Evolutionary conservation across 2,113 vertebrate species (phyloP).

Genomic region (Edolisoma coerulescens): DNA sequence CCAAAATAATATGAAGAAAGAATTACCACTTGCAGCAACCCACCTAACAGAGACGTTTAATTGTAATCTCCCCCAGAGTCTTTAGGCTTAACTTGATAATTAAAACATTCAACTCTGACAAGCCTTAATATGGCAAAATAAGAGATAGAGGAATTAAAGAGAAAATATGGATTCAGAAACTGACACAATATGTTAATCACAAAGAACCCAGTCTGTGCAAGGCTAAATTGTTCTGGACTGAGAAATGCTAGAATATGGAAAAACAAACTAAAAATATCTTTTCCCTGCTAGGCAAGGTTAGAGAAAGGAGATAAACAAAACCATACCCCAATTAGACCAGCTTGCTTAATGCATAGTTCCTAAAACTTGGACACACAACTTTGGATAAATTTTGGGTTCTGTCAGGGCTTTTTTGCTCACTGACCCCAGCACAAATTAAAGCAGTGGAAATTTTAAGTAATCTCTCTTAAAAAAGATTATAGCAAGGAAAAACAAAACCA

Average conservation of each 20-base stretch:
- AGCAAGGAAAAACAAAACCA: neutral
- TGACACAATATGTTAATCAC: neutral
- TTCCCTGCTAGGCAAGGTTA: conserved; percentile 1
- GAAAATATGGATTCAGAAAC: conserved; percentile 25
- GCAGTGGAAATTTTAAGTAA: neutral
- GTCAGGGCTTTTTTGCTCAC: neutral
- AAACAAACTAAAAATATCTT: conserved; percentile 37
- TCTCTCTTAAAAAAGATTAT: neutral
- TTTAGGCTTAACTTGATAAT: neutral
- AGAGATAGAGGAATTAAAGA: conserved; percentile 29
- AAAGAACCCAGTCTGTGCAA: neutral
- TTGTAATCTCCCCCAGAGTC: neutral
- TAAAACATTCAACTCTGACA: neutral
- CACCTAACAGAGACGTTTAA: neutral
- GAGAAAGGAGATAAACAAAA: neutral
- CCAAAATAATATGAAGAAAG: neutral
- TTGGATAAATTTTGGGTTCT: neutral
- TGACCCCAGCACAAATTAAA: neutral
- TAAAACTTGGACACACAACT: neutral
- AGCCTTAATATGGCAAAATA: conserved; percentile 42
- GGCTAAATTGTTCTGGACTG: conserved; percentile 23
- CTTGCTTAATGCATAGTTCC: neutral
- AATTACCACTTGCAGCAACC: neutral
- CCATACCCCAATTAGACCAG: neutral
- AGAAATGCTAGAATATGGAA: neutral